Evolutionary conservation across 2,888 invertebrate species (phyloP).

Genomic region (Drosophila heteroneura): DNA sequence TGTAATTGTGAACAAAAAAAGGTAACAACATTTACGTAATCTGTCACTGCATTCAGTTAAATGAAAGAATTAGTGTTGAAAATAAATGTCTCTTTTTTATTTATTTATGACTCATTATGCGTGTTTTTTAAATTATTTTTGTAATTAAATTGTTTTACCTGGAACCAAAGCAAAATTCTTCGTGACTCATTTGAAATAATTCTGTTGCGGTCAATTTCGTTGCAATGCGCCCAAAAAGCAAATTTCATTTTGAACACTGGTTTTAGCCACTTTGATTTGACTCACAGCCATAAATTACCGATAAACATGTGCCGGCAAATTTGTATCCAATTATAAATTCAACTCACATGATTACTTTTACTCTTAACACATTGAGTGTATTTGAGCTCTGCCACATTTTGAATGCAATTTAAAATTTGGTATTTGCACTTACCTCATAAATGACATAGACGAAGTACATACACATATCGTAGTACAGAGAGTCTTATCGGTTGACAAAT

Average conservation of each 20-base stretch:
- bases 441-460: neutral
- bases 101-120: constrained; percentile 46
- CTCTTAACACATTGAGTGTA: neutral
- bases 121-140: constrained; percentile 25
- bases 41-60: constrained; percentile 16
- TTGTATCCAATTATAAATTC: constrained; percentile 69
- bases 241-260: constrained; percentile 16
- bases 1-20: neutral
- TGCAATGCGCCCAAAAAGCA: constrained; percentile 38
- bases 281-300: neutral
- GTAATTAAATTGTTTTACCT: constrained; percentile 62
- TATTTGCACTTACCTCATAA: neutral
- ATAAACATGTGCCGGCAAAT: constrained; percentile 28
- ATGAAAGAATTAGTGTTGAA: constrained; percentile 1
- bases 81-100: constrained; percentile 25
- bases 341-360: constrained; percentile 8
- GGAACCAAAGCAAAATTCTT: constrained; percentile 54
- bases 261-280: constrained; percentile 1
- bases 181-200: constrained; percentile 40
- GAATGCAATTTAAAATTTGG: constrained; percentile 5
- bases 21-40: constrained; percentile 15
- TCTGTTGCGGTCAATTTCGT: constrained; percentile 60
- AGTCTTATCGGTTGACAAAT: constrained; percentile 16
- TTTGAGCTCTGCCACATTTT: constrained; percentile 31
- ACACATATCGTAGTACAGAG: neutral